Evolutionary conservation across 2,888 invertebrate genomes (phyloP).

Genomic region (Leptodirus hochenwartii): DNA sequence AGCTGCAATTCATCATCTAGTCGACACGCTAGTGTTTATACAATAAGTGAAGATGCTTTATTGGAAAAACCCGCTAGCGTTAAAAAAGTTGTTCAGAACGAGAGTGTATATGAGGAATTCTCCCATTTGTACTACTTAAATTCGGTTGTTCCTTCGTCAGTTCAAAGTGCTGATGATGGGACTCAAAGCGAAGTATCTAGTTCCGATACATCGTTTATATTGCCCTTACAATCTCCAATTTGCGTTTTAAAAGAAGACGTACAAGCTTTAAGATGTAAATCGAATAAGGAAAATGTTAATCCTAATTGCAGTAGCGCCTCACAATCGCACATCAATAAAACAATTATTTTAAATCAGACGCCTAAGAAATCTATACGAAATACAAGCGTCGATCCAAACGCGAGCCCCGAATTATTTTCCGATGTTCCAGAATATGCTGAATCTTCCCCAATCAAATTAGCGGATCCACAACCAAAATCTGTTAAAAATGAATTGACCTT

Average conservation of each 20-base stretch:
- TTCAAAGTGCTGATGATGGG: conserved; percentile 8
- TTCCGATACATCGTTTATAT: conserved; percentile 8
- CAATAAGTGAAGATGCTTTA: conserved; percentile 23
- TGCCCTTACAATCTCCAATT: conserved; percentile 5
- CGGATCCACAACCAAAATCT: conserved; percentile 8
- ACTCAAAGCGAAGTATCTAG: conserved; percentile 9
- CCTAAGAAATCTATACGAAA: conserved; percentile 19
- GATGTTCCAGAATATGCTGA: conserved; percentile 31
- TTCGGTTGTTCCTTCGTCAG: conserved; percentile 14
- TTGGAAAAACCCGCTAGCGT: conserved; percentile 20
- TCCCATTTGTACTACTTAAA: conserved; percentile 14
- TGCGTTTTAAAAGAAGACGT: conserved; percentile 9
- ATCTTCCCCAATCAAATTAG: conserved; percentile 5
- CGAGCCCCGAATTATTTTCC: conserved; percentile 45
- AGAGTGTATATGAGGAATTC: conserved; percentile 12
- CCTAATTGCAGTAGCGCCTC: too few relatives aligned
- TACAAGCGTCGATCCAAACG: conserved; percentile 14
- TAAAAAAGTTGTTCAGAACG: conserved; percentile 8
- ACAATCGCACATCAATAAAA: background rate
- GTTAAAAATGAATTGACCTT: conserved; percentile 18
- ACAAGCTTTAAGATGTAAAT: conserved; percentile 7
- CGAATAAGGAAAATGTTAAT: conserved; percentile 9
- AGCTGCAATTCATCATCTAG: conserved; percentile 10
- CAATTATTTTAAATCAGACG: conserved; percentile 13
- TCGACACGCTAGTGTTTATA: conserved; percentile 13